phyloP scores from a whole-genome alignment of 1,140 invertebrate genomes.

The Globodera rostochiensis region DNA sequence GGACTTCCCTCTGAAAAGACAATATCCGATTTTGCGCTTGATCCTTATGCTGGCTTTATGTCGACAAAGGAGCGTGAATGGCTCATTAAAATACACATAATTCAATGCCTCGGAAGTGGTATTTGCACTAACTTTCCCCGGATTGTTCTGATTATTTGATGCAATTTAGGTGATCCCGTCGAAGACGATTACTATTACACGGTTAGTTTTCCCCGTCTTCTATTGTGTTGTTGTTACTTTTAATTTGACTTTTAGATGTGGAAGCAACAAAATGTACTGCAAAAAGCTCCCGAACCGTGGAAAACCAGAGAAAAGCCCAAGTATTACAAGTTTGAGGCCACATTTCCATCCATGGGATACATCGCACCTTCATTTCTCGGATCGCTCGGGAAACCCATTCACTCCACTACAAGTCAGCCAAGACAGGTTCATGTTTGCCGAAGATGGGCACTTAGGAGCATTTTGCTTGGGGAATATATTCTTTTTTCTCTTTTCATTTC shows the following conservation, averaged over 20 bases:
- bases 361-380: constrained; percentile 51
- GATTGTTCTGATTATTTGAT: not conserved
- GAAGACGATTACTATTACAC: constrained; percentile 63
- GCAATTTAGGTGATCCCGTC: constrained; percentile 46
- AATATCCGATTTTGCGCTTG: constrained; percentile 61
- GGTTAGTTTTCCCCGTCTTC: constrained; percentile 39
- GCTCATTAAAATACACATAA: constrained; percentile 63
- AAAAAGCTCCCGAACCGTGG: constrained; percentile 49
- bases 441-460: too few species aligned
- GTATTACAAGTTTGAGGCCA: constrained; percentile 56
- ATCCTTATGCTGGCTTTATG: constrained; percentile 64
- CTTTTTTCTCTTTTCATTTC: not conserved
- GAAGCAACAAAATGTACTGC: constrained; percentile 51
- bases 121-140: not conserved
- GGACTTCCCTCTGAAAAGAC: constrained; percentile 51
- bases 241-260: constrained; percentile 47
- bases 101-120: constrained; percentile 58
- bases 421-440: constrained; percentile 44
- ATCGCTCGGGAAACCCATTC: constrained; percentile 52
- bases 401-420: constrained; percentile 47
- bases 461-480: not conserved
- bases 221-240: not conserved
- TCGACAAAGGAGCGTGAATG: constrained; percentile 64
- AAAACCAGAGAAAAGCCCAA: constrained; percentile 40
- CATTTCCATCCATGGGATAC: constrained; percentile 47